Base-by-base conservation (phyloP, 2,888 invertebrate species). In the Phorcus lineatus region DNA sequence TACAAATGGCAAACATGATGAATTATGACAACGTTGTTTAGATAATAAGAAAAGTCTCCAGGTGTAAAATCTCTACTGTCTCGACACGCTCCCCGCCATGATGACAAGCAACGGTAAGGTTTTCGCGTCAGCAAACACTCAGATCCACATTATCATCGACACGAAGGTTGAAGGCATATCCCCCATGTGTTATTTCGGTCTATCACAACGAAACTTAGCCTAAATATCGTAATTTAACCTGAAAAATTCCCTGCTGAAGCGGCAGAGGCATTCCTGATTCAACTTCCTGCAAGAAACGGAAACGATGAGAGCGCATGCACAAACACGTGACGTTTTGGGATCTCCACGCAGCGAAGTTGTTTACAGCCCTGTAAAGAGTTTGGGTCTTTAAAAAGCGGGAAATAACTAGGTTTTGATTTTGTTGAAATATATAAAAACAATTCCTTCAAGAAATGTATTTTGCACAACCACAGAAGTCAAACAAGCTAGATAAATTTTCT, bases 221-320 rank as follows among this genome's bases (percentile, higher is more conserved):
- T 62, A 24, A 62, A 62, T 62, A 62, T 62, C 28, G 62, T 62
- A 28, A 28, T 57, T 77, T 62, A 31, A 90, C 90, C 88, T 90
- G 90, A 83, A 88, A 88, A 79, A 90, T 77, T 78, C 90, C 89
- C 82, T 88, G 90, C 81, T 90, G 90, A 82, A 89, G 84, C 75
- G 89, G 88, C 81, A 90, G 85, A 81, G 90, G 90, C 90, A 90
- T 90, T 84, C 83, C 87, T 78, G 54, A 22, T 74, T 52, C 55
- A 31, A 74, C 78, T 80, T 79, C 70, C 81, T 79, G 54, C 53
- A 36, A 31, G 16, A 62, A 80, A 74, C 80, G 82, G 82, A 82
- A 79, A 74, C 67, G 22, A 19, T 17, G 19, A 47, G 16, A 17
- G 31, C 74, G 62, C 62, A 62, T 62, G 62, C 24, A 62, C 13